A percentile compares a stretch with the other conserved stretches of the same genome.
Evolutionary conservation across 2,797 vertebrate species (phyloP).

Genomic region (Jordanella pulchra): DNA sequence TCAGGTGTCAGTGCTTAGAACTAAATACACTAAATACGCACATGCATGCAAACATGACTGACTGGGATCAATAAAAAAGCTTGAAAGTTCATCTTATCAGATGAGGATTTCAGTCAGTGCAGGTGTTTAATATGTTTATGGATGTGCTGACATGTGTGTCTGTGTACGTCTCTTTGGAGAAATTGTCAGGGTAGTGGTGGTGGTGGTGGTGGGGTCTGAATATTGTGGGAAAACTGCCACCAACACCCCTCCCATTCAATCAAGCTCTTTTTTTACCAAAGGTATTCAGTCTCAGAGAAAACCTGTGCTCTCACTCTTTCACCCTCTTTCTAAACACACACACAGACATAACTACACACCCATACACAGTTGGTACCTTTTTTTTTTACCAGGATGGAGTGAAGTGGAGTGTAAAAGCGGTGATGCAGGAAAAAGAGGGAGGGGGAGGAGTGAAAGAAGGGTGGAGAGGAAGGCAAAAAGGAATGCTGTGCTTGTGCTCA

Average conservation of each 20-base stretch:
- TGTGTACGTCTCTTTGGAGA: constrained; percentile 6
- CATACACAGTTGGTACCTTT: constrained; percentile 50
- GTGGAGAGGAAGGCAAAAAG: constrained; percentile 56
- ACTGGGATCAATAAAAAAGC: constrained; percentile 38
- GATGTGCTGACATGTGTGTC: constrained; percentile 10
- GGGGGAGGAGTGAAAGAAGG: constrained; percentile 30
- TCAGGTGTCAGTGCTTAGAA: constrained; percentile 59
- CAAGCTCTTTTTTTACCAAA: constrained; percentile 73
- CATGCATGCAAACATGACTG: constrained; percentile 9
- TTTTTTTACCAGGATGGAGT: constrained; percentile 26
- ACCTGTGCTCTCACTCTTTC: constrained; percentile 59
- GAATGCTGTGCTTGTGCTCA: constrained; percentile 68
- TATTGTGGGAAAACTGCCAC: constrained; percentile 78
- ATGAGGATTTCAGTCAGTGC: constrained; percentile 50
- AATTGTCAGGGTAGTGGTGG: constrained; percentile 7
- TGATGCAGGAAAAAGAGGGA: constrained; percentile 33
- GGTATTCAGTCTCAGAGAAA: constrained; percentile 71
- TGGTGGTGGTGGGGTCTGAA: constrained; percentile 66
- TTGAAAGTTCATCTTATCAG: constrained; percentile 48
- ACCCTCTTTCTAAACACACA: constrained; percentile 39
- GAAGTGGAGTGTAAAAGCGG: constrained; percentile 28
- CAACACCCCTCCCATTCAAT: constrained; percentile 77
- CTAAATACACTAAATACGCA: constrained; percentile 33
- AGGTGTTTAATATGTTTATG: constrained; percentile 51
- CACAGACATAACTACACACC: constrained; percentile 31